Evolutionary conservation across 2,113 vertebrate species (phyloP).

Genomic region (Catharus fuscescens): DNA sequence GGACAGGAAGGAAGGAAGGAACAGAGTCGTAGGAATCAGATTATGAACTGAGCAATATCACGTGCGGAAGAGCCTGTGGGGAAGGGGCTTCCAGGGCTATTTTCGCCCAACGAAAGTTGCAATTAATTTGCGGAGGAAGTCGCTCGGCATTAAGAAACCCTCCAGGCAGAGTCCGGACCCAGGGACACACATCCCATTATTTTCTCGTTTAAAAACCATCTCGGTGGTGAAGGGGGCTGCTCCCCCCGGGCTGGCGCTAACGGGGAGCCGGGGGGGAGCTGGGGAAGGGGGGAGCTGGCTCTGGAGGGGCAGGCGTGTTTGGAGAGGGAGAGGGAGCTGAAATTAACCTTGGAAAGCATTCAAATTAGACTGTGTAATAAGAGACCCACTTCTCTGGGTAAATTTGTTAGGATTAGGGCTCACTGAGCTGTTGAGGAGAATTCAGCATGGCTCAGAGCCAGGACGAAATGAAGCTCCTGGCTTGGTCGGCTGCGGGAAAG

Average conservation of each 20-base stretch:
- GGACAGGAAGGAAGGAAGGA: conserved; percentile 21
- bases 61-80: conserved; percentile 35
- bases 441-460: conserved; percentile 63
- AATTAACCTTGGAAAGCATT: conserved; percentile 74
- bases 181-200: conserved; percentile 48
- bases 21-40: not conserved
- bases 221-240: not conserved
- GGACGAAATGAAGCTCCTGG: conserved; percentile 71
- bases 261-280: not conserved
- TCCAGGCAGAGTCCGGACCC: conserved; percentile 10
- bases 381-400: conserved; percentile 73
- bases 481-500: conserved; percentile 62
- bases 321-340: conserved; percentile 57
- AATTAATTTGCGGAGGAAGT: conserved; percentile 70
- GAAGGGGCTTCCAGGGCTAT: conserved; percentile 56
- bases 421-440: conserved; percentile 73
- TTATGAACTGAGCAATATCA: conserved; percentile 40
- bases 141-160: conserved; percentile 40
- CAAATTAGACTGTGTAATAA: conserved; percentile 73
- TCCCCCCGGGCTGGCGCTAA: not conserved
- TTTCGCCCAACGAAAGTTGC: conserved; percentile 49
- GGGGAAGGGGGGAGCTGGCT: not conserved
- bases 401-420: conserved; percentile 78
- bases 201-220: conserved; percentile 67
- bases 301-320: not conserved